Percentiles rank a stretch among this genome's conserved stretches.
Conservation (phyloP, 2,113 vertebrate species). For the Pygoscelis adeliae region DNA sequence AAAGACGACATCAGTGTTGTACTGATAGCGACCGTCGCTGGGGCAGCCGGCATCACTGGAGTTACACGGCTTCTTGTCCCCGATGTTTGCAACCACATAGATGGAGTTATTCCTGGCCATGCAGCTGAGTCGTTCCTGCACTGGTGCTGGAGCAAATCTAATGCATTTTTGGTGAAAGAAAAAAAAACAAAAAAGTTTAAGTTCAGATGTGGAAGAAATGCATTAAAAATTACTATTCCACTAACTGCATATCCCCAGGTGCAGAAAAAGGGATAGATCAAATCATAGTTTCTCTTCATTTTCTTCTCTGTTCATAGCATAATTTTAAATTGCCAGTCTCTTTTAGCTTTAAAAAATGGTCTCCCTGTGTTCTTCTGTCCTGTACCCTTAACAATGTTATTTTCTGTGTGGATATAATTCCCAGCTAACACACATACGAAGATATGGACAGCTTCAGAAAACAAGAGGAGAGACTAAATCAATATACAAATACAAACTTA, state of each 20-base stretch:
- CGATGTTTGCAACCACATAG: conserved; percentile 87
- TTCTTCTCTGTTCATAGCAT: background rate
- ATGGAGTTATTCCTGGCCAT: conserved; percentile 83
- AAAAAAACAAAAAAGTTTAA: background rate
- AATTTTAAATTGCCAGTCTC: background rate
- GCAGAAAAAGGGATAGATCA: background rate
- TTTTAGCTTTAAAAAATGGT: background rate
- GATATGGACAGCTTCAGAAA: background rate
- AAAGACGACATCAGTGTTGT: conserved; percentile 71
- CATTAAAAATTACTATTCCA: background rate
- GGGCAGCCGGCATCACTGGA: conserved; percentile 55
- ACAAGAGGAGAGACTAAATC: background rate
- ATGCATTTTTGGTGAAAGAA: background rate
- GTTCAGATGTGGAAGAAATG: background rate
- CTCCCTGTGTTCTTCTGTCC: background rate
- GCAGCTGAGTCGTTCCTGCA: conserved; percentile 82
- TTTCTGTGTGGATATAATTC: background rate
- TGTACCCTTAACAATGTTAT: background rate
- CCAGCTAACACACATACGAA: background rate
- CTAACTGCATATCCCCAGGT: background rate
- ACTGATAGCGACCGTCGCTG: conserved; percentile 59
- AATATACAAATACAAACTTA: background rate
- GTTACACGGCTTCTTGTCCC: conserved; percentile 70
- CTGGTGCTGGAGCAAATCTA: conserved; percentile 57
- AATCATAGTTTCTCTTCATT: background rate